phyloP scores from a whole-genome alignment of 2,113 vertebrate species.

The Nanger granti region DNA sequence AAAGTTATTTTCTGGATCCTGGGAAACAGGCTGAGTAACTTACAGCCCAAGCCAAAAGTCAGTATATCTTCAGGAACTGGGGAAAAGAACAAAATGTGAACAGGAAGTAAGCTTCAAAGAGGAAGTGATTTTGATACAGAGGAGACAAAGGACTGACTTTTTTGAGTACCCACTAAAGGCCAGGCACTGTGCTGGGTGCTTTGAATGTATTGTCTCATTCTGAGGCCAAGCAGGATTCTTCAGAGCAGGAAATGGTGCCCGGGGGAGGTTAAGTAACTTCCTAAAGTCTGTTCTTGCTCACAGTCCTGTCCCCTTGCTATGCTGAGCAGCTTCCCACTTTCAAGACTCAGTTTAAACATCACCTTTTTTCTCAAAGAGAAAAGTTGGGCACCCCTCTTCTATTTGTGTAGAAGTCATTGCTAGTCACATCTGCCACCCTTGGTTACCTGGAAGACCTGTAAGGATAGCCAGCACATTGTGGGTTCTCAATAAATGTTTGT shows the following conservation, averaged over 20 bases:
- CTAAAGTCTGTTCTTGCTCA: neutral
- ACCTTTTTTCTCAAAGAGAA: neutral
- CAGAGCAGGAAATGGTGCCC: neutral
- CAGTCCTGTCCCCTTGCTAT: neutral
- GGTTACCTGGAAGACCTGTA: neutral
- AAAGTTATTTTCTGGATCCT: neutral
- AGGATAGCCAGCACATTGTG: neutral
- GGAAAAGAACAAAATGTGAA: neutral
- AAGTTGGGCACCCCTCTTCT: neutral
- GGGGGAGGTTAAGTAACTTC: neutral
- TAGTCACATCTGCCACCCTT: neutral
- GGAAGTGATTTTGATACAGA: slow-evolving; percentile 29
- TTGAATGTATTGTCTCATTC: neutral
- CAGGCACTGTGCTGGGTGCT: neutral
- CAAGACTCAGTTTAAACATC: neutral
- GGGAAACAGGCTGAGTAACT: neutral
- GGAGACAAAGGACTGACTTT: neutral
- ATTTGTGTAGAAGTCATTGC: neutral
- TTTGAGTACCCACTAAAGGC: neutral
- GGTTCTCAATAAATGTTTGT: neutral
- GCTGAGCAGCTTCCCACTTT: neutral
- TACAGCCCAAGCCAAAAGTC: neutral
- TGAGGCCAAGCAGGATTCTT: neutral
- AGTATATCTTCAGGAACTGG: neutral
- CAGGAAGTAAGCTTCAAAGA: slow-evolving; percentile 39